Percentiles rank a stretch among this genome's conserved stretches.
phyloP scores from a whole-genome alignment of 2,113 vertebrate genomes.

The Dicaeum eximium region DNA sequence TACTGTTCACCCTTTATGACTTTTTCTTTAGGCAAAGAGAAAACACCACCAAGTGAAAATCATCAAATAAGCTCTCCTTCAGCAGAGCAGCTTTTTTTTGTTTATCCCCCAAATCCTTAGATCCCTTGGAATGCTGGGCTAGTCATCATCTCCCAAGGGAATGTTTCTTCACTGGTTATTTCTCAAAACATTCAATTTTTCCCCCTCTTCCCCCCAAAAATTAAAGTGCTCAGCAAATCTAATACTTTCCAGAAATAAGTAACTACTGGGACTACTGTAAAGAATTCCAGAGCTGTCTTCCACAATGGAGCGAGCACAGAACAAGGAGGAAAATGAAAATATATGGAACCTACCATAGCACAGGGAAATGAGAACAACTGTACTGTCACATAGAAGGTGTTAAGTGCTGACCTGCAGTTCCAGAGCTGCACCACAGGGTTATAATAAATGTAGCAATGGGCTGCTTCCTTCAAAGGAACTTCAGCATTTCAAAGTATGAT shows the following conservation, averaged over 20 bases:
- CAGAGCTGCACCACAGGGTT: not conserved
- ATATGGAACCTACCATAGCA: not conserved
- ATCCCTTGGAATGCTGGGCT: not conserved
- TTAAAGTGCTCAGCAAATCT: not conserved
- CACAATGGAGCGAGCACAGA: not conserved
- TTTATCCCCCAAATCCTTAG: not conserved
- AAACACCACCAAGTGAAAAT: not conserved
- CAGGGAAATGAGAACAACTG: not conserved
- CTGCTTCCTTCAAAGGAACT: not conserved
- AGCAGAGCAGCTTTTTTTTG: not conserved
- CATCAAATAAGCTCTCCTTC: not conserved
- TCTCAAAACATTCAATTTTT: not conserved
- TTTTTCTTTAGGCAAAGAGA: not conserved
- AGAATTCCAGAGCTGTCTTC: not conserved
- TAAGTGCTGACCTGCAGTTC: not conserved
- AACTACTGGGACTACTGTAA: not conserved
- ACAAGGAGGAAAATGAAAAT: not conserved
- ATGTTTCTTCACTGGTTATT: not conserved
- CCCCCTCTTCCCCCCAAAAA: rapidly evolving
- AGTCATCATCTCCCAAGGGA: not conserved
- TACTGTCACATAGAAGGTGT: not conserved
- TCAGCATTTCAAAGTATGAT: not conserved
- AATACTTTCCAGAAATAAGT: not conserved
- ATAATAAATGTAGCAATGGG: not conserved
- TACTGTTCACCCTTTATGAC: not conserved